Evolutionary conservation across 1,140 invertebrate species (phyloP).

Genomic region (Acromyrmex echinatior): DNA sequence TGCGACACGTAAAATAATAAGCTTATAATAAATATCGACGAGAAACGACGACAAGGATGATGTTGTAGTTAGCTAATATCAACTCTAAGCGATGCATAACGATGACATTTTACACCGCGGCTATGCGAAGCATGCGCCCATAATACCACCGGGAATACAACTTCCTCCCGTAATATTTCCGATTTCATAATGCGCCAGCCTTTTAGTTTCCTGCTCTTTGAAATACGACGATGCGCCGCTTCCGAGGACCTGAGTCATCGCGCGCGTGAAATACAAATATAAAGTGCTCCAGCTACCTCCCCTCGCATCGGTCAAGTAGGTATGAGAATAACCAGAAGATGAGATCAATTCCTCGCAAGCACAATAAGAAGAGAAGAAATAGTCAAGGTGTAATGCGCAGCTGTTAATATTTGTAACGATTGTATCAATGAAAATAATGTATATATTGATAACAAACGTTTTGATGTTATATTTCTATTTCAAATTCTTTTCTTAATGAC

Average conservation of each 20-base stretch:
- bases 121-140: conserved; percentile 50
- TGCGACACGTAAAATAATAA: conserved; percentile 67
- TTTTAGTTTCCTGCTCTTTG: conserved; percentile 61
- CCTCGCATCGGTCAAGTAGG: background rate
- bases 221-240: conserved; percentile 53
- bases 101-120: conserved; percentile 70
- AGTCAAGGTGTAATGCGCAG: background rate
- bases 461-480: background rate
- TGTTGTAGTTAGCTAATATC: conserved; percentile 64
- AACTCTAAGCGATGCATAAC: conserved; percentile 69
- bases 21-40: conserved; percentile 69
- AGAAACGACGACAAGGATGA: conserved; percentile 30
- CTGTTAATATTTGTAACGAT: background rate
- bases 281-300: conserved; percentile 20
- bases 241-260: conserved; percentile 62
- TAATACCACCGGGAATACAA: conserved; percentile 67
- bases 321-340: background rate
- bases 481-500: background rate
- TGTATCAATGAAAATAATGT: background rate
- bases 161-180: conserved; percentile 70
- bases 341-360: background rate
- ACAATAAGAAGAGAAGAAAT: background rate
- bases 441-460: background rate
- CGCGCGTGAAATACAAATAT: conserved; percentile 13
- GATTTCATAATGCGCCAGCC: conserved; percentile 71